phyloP scores from a whole-genome alignment of 2,888 invertebrate species.

The Pollenia griseotomentosa region DNA sequence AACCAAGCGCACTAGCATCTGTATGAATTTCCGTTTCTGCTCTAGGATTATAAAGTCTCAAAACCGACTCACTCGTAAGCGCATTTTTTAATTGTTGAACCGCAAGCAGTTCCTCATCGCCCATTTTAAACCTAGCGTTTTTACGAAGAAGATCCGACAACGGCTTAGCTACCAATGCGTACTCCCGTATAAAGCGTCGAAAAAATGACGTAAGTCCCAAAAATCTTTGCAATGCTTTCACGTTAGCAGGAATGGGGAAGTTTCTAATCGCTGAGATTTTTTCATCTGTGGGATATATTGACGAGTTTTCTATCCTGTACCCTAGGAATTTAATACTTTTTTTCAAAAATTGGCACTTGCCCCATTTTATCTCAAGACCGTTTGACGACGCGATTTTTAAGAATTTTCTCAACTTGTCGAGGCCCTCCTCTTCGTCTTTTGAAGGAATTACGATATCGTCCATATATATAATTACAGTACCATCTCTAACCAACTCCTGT shows the following conservation, averaged over 20 bases:
- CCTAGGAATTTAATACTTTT: constrained; percentile 43
- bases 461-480: constrained; percentile 62
- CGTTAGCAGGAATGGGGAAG: constrained; percentile 60
- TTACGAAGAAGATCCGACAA: constrained; percentile 72
- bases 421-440: constrained; percentile 52
- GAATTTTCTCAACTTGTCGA: constrained; percentile 3
- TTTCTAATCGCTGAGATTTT: constrained; percentile 56
- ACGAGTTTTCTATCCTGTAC: constrained; percentile 25
- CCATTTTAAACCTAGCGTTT: constrained; percentile 56
- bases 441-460: constrained; percentile 72
- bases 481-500: constrained; percentile 52
- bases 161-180: constrained; percentile 29
- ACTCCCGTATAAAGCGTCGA: constrained; percentile 61
- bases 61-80: constrained; percentile 59
- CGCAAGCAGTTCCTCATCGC: constrained; percentile 57
- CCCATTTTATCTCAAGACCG: constrained; percentile 58
- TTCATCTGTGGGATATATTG: constrained; percentile 54
- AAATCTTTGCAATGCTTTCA: constrained; percentile 62
- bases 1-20: constrained; percentile 73
- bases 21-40: constrained; percentile 73
- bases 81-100: constrained; percentile 65
- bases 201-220: constrained; percentile 72
- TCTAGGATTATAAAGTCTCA: constrained; percentile 68
- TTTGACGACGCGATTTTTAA: constrained; percentile 17
- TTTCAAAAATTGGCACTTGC: constrained; percentile 54